These are phyloP conservation scores for Eustalomyia histrio DNA, from an alignment of 2,888 invertebrate species.

Conservation along the genomic window DNA sequence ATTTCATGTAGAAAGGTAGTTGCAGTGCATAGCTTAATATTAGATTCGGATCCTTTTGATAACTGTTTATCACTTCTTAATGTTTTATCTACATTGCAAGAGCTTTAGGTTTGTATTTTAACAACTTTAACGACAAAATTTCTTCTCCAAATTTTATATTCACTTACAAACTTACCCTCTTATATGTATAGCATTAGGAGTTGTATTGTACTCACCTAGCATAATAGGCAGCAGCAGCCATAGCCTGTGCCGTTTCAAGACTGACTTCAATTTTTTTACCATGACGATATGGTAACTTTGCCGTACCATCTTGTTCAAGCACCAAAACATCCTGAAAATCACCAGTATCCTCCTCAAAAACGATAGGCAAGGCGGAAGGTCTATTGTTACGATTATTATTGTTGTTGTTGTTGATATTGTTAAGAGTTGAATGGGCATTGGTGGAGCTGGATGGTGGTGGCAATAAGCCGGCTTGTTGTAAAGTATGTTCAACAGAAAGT, in stretches of 20 bases:
- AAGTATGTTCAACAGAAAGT: slow-evolving; percentile 69
- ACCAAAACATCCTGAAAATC: slow-evolving; percentile 68
- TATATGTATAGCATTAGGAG: not conserved
- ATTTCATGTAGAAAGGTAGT: too few relatives aligned
- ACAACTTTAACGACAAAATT: too few relatives aligned
- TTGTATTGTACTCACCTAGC: slow-evolving; percentile 73
- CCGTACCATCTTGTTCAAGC: slow-evolving; percentile 68
- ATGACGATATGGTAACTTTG: slow-evolving; percentile 73
- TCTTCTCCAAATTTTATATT: not conserved
- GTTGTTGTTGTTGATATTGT: slow-evolving; percentile 34
- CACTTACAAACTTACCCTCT: slow-evolving; percentile 16
- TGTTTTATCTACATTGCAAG: too few relatives aligned
- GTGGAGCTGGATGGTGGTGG: slow-evolving; percentile 51
- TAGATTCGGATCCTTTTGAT: too few relatives aligned
- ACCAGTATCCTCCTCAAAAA: slow-evolving; percentile 70
- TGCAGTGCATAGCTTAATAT: too few relatives aligned
- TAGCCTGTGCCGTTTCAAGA: slow-evolving; percentile 75
- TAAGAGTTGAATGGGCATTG: not conserved
- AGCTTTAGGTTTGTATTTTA: too few relatives aligned
- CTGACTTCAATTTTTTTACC: slow-evolving; percentile 76
- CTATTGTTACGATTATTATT: slow-evolving; percentile 55
- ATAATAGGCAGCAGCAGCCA: slow-evolving; percentile 76
- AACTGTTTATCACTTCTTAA: too few relatives aligned
- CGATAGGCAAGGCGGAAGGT: slow-evolving; percentile 68
- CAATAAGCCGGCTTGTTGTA: slow-evolving; percentile 70